Evolutionary conservation across 2,113 vertebrate species (phyloP), one percentile per base, ranked within the genome.

Genomic region (Barbus barbus): DNA sequence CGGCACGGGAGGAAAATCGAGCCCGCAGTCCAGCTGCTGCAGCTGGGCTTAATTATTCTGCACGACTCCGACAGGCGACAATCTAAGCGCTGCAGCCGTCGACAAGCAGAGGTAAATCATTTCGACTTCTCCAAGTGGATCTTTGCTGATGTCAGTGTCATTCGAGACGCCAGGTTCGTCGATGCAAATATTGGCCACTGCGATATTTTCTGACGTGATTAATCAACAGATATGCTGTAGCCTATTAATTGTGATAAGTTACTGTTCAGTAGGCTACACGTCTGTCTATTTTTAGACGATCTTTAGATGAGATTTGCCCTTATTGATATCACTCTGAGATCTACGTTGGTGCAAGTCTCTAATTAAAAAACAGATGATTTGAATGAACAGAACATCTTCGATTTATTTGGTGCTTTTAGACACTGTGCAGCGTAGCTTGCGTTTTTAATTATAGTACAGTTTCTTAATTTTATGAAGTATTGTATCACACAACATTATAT

Each of bases 1-100:
- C 80, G 89, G 90, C 87, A 88, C 85, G 85, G 83, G 77, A 74
- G 76, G 84, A 53, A 82, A 84, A 84, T 83, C 77, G 86, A 90
- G 84, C 71, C 83, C 87, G 84, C 73, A 84, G 77, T 67, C 69
- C 38, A 63, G 26, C 83, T 33, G 80, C 85, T 71, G 74, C 14
- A 38, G 36, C 48, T 16, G 73, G 72, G 65, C 61, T 63, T 26
- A 63, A 73, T 71, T 56, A 53, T 26, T 56, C 82, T 33, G 86
- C 83, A 56, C 36, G 74, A 63, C 56, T 65, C 81, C 11, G 61
- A 78, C 16, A 14, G 16, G 63, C 63, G 78, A 79, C 36, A 24
- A 41, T 31, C 61, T 72, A 73, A 80, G 67, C 33, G 33, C 16
- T 71, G 31, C 81, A 83, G 18, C 53, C 65, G 31, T 31, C 82